Evolutionary conservation across 2,113 vertebrate species (phyloP), one percentile per base, ranked within the genome.

Genomic region (Oophaga pumilio): DNA sequence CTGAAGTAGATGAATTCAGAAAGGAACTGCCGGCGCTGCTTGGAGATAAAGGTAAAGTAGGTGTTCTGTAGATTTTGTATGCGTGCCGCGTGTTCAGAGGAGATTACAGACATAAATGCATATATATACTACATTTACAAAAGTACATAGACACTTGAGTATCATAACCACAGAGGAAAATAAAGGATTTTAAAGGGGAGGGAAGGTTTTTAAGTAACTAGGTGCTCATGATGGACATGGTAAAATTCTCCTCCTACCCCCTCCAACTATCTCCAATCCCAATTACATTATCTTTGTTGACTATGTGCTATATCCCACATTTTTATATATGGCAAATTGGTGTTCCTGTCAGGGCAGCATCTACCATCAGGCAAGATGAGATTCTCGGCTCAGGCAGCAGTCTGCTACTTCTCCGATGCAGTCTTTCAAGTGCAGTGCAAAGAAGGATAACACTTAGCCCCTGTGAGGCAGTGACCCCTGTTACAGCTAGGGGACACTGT

Each of bases 1-100:
- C 80, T 52, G 60, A 82, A 49, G 43, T 50, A 62, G 60, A 82
- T 66, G 43, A 52, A 62, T 49, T 82, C 77, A 60, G 77, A 18
- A 33, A 80, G 77, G 11, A 33, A 28, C 24, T 60, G 53, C 24
- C 13, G 9, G 1, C 33, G 77, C 53, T 33, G 77, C 77, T 60
- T 11, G 77, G 56, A 59, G 77, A 80, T 59, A 80, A 80, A 56
- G 33, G 56, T 59, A 80, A 80, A 80, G 56, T 28, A 80, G 53
- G 53, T 57, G 57, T 60, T 59, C 15, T 18, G 24, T 33, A 60
- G 12, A 80, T 59, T 80, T 33, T 59, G 77, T 80, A 80, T 80
- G 77, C 17, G 8, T 18, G 56, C 53, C 80, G 50, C 80, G 28
- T 82, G 26, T 82, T 60, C n/a, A 15, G 26, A 66, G 80, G 59